Conservation (phyloP, 1,140 invertebrate species). For the Batillaria attramentaria region DNA sequence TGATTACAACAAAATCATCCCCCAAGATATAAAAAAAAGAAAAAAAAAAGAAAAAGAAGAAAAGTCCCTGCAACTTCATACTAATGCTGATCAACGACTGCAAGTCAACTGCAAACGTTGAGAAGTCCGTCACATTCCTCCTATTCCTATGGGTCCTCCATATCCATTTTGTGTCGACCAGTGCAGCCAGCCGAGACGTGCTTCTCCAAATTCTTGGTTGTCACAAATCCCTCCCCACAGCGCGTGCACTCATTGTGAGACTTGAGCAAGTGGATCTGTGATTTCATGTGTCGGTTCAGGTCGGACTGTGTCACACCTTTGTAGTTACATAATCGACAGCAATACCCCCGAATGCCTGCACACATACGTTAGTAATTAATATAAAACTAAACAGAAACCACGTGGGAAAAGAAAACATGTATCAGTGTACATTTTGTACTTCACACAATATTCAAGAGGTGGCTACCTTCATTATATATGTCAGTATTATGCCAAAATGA, state of each 20-base stretch:
- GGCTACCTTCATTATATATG: too few species aligned
- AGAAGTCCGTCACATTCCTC: background rate
- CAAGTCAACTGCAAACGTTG: too few species aligned
- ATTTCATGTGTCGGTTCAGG: slow-evolving; percentile 74
- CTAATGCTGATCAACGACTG: background rate
- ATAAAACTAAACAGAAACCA: too few species aligned
- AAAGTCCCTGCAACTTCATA: background rate
- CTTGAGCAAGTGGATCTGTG: slow-evolving; percentile 72
- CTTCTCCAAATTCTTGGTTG: slow-evolving; percentile 64
- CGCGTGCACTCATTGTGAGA: slow-evolving; percentile 67
- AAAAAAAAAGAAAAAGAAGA: background rate
- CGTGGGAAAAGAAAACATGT: too few species aligned
- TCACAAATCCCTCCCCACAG: slow-evolving; percentile 71
- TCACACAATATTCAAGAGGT: too few species aligned
- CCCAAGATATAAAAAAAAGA: too few species aligned
- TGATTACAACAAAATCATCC: too few species aligned
- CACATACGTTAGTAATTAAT: too few species aligned
- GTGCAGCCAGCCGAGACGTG: slow-evolving; percentile 62
- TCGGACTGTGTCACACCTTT: slow-evolving; percentile 75
- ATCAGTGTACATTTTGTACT: too few species aligned
- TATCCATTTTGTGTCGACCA: slow-evolving; percentile 41
- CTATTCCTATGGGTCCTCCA: background rate
- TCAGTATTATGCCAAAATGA: too few species aligned
- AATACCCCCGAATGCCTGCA: slow-evolving; percentile 73
- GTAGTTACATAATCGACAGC: slow-evolving; percentile 74